These are phyloP conservation scores for Corbicula japonica DNA, from an alignment of 2,888 invertebrate species.

Conservation along the genomic window DNA sequence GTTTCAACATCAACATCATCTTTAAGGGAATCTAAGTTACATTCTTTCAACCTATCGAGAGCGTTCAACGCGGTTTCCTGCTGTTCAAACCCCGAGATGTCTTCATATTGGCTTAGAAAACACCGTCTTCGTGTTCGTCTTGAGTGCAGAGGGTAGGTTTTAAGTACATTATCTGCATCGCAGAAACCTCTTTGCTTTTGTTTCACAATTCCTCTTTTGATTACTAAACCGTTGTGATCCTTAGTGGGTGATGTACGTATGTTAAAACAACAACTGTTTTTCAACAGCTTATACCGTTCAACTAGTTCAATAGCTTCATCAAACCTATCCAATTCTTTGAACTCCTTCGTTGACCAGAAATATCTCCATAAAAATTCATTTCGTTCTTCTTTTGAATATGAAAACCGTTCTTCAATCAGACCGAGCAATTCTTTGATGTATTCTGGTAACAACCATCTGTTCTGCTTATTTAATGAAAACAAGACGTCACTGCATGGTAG, in stretches of 20 bases:
- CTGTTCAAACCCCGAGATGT: too few species aligned
- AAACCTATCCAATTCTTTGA: too few species aligned
- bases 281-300: neutral
- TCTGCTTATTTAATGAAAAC: constrained; percentile 24
- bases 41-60: too few species aligned
- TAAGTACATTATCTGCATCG: constrained; percentile 26
- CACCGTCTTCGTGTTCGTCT: neutral
- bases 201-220: neutral
- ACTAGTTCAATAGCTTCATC: constrained; percentile 2
- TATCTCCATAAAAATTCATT: too few species aligned
- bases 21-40: too few species aligned
- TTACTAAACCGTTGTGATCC: neutral
- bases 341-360: too few species aligned
- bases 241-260: neutral
- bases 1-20: neutral
- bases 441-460: constrained; percentile 20
- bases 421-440: neutral
- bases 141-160: constrained; percentile 1
- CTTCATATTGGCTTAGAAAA: constrained; percentile 4
- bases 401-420: too few species aligned
- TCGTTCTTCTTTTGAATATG: too few species aligned
- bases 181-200: neutral
- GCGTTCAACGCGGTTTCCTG: too few species aligned
- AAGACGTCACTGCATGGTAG: neutral
- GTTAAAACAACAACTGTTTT: neutral